phyloP scores from a whole-genome alignment of 2,797 vertebrate species.

The Setipinna tenuifilis region DNA sequence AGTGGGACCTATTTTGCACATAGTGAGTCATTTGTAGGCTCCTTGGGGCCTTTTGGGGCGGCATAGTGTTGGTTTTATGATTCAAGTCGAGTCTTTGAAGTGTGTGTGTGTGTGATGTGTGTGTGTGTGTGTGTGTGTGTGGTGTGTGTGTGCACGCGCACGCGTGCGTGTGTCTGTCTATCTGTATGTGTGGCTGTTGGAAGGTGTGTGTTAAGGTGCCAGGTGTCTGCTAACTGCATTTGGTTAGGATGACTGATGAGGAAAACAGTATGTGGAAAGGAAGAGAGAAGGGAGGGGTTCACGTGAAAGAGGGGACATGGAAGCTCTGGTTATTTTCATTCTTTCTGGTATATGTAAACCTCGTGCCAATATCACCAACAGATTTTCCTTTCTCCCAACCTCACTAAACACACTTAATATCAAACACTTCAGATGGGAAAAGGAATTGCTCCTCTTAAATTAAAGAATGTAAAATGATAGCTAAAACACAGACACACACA shows the following conservation, averaged over 20 bases:
- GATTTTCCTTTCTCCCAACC: not conserved
- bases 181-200: not conserved
- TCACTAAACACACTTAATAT: not conserved
- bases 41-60: not conserved
- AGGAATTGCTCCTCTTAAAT: not conserved
- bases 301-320: not conserved
- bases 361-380: not conserved
- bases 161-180: not conserved
- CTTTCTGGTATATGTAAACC: not conserved
- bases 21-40: not conserved
- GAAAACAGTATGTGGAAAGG: not conserved
- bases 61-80: conserved; percentile 15
- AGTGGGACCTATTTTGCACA: not conserved
- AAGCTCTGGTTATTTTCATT: not conserved
- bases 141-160: not conserved
- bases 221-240: not conserved
- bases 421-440: not conserved
- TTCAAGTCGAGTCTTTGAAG: not conserved
- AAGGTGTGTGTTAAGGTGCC: conserved; percentile 17
- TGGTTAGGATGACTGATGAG: not conserved
- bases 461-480: not conserved
- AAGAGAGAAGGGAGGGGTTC: not conserved
- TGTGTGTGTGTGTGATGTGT: conserved; percentile 19
- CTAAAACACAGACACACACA: not conserved
- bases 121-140: not conserved